These are phyloP conservation scores for Osmoderma eremita DNA, from an alignment of 2,888 invertebrate genomes.

Conservation along the genomic window DNA sequence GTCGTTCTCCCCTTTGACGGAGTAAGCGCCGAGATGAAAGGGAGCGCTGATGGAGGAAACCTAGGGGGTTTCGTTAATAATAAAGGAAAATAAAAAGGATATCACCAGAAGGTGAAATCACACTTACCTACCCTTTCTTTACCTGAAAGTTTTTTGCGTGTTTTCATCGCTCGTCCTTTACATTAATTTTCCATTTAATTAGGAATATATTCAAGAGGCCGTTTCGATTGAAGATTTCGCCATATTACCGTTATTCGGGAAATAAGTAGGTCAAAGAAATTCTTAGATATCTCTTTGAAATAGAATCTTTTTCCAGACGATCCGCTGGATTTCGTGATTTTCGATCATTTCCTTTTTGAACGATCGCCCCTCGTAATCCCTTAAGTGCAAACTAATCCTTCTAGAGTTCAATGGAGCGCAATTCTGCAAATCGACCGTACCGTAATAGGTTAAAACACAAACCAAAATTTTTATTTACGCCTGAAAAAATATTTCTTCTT, in stretches of 20 bases:
- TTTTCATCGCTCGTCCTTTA: slow-evolving; percentile 16
- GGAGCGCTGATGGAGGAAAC: not conserved
- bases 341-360: slow-evolving; percentile 3
- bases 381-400: too few relatives aligned
- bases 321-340: slow-evolving; percentile 6
- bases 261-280: slow-evolving; percentile 15
- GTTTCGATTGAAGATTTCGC: not conserved
- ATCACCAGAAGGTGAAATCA: too few relatives aligned
- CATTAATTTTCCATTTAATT: slow-evolving; percentile 36
- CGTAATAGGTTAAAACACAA: too few relatives aligned
- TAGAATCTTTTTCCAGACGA: not conserved
- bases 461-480: too few relatives aligned
- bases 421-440: too few relatives aligned
- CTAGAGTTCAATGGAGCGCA: too few relatives aligned
- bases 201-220: slow-evolving; percentile 7
- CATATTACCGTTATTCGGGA: not conserved
- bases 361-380: too few relatives aligned
- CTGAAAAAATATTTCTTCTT: too few relatives aligned
- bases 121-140: too few relatives aligned
- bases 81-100: not conserved
- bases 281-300: slow-evolving; percentile 31
- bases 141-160: too few relatives aligned
- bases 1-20: slow-evolving; percentile 9
- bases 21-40: slow-evolving; percentile 9
- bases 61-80: slow-evolving; percentile 2